Evolutionary conservation across 1,140 invertebrate species (phyloP).

Genomic region (Heliconius congener): DNA sequence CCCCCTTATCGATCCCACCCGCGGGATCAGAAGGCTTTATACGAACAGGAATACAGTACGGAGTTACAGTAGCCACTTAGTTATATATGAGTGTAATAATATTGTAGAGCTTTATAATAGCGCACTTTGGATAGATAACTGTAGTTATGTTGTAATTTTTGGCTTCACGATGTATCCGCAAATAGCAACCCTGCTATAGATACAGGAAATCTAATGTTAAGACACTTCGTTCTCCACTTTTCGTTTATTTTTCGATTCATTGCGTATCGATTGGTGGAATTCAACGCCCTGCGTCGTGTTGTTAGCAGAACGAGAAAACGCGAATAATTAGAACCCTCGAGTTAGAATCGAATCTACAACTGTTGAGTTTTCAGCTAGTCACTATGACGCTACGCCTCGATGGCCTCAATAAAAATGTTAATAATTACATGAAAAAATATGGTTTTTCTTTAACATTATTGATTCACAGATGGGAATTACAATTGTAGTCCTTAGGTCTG

Average conservation of each 20-base stretch:
- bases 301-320: not conserved
- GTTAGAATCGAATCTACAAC: not conserved
- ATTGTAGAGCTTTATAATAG: not conserved
- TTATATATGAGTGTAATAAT: not conserved
- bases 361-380: not conserved
- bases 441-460: no score
- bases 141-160: no score
- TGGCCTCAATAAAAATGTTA: no score
- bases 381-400: no score
- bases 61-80: constrained; percentile 20
- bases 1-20: constrained; percentile 43
- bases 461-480: no score
- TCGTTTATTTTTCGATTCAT: not conserved
- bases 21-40: constrained; percentile 30
- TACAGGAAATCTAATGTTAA: not conserved
- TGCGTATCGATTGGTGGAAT: not conserved
- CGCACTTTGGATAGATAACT: not conserved
- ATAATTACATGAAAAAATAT: no score
- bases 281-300: not conserved
- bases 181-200: no score
- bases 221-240: not conserved
- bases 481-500: no score
- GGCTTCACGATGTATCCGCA: no score
- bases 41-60: not conserved
- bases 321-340: not conserved